These are phyloP conservation scores for Halocynthia roretzi DNA, from an alignment of 23 tunicate genomes.

Conservation along the genomic window DNA sequence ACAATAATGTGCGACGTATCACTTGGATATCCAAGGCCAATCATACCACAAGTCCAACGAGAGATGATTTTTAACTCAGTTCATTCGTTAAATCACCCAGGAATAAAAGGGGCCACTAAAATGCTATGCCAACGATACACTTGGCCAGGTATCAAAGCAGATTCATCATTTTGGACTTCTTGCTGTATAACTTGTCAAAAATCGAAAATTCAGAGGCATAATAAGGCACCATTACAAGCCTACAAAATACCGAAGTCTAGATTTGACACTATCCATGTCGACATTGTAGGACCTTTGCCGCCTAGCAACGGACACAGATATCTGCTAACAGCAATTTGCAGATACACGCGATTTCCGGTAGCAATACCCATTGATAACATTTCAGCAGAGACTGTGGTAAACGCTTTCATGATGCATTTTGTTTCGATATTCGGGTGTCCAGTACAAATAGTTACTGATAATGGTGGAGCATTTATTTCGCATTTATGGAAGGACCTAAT, in stretches of 20 bases:
- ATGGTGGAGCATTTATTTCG: constrained; percentile 33
- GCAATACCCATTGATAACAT: constrained; percentile 31
- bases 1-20: constrained; percentile 4
- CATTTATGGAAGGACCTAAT: constrained; percentile 14
- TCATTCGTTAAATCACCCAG: not conserved
- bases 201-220: constrained; percentile 18
- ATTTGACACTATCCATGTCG: constrained; percentile 26
- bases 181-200: constrained; percentile 12
- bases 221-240: not conserved
- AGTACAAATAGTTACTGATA: constrained; percentile 12
- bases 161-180: too few relatives aligned
- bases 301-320: constrained; percentile 13
- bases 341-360: constrained; percentile 18
- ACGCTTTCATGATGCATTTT: constrained; percentile 34
- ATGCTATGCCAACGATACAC: too few relatives aligned
- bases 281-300: constrained; percentile 43
- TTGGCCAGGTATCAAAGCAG: too few relatives aligned
- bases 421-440: constrained; percentile 29
- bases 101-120: too few relatives aligned
- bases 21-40: constrained; percentile 1
- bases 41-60: not conserved
- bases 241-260: not conserved
- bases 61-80: not conserved
- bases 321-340: constrained; percentile 5
- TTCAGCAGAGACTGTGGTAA: constrained; percentile 20